Evolutionary conservation across 2,797 vertebrate species (phyloP).

Genomic region (Onychomys leucogaster): DNA sequence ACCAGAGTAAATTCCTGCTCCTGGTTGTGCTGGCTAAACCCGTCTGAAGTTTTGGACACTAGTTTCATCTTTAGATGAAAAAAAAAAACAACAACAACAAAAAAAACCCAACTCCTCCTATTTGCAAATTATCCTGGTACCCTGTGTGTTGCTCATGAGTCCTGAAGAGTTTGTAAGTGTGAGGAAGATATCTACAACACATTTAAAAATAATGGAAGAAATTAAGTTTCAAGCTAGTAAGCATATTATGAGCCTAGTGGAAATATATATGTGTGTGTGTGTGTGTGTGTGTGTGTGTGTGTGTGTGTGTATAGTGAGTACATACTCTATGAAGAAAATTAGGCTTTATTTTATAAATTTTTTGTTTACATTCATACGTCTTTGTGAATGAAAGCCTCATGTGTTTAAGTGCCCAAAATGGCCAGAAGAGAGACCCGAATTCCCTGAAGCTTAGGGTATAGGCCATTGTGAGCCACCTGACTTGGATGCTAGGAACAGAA

Average conservation of each 20-base stretch:
- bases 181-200: background rate
- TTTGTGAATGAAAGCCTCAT: background rate
- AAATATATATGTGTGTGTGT: too few species aligned
- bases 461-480: background rate
- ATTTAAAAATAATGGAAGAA: background rate
- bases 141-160: background rate
- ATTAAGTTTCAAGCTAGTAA: background rate
- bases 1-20: background rate
- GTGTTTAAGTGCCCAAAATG: background rate
- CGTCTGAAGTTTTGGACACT: background rate
- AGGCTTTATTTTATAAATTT: background rate
- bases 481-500: background rate
- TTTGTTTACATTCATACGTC: background rate
- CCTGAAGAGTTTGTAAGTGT: background rate
- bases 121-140: background rate
- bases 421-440: background rate
- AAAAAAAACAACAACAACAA: background rate
- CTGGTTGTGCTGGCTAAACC: background rate
- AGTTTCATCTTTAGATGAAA: background rate
- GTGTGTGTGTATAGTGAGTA: too few species aligned
- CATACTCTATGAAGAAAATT: background rate
- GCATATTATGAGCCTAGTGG: background rate
- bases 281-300: too few species aligned
- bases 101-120: background rate
- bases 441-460: background rate